phyloP scores from a whole-genome alignment of 2,113 vertebrate genomes.

The Pteropus alecto region DNA sequence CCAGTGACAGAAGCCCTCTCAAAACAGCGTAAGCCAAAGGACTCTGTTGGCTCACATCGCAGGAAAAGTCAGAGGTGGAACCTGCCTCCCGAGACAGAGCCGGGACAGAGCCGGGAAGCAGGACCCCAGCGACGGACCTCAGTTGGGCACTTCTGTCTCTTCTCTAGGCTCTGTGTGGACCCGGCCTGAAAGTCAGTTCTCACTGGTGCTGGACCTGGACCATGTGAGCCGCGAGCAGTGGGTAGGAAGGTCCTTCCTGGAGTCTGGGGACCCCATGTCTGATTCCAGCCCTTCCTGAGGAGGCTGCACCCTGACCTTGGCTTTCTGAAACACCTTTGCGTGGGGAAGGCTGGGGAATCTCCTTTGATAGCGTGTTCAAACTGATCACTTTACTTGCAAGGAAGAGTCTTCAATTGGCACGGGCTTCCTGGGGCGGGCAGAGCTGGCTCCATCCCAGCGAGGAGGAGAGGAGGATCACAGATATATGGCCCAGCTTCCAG shows the following conservation, averaged over 20 bases:
- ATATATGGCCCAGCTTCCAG: background rate
- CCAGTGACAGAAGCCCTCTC: background rate
- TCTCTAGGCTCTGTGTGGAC: background rate
- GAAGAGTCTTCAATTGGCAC: background rate
- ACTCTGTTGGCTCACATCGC: background rate
- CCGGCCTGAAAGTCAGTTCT: background rate
- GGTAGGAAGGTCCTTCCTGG: background rate
- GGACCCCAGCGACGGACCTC: accelerated
- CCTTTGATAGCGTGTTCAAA: background rate
- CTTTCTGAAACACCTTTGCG: background rate
- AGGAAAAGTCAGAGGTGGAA: background rate
- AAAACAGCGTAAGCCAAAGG: background rate
- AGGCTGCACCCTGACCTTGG: background rate
- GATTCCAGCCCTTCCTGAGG: background rate
- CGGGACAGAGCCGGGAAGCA: background rate
- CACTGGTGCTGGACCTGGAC: background rate
- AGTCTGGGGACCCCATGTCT: background rate
- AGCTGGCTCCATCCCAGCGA: background rate
- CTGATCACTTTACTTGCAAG: background rate
- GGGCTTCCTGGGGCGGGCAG: too few relatives aligned
- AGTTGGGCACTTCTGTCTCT: background rate
- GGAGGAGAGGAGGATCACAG: background rate
- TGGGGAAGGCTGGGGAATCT: background rate
- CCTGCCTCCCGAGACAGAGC: background rate
- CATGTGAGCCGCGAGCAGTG: background rate